phyloP scores from a whole-genome alignment of 2,113 vertebrate genomes.

The Montifringilla adamsi region DNA sequence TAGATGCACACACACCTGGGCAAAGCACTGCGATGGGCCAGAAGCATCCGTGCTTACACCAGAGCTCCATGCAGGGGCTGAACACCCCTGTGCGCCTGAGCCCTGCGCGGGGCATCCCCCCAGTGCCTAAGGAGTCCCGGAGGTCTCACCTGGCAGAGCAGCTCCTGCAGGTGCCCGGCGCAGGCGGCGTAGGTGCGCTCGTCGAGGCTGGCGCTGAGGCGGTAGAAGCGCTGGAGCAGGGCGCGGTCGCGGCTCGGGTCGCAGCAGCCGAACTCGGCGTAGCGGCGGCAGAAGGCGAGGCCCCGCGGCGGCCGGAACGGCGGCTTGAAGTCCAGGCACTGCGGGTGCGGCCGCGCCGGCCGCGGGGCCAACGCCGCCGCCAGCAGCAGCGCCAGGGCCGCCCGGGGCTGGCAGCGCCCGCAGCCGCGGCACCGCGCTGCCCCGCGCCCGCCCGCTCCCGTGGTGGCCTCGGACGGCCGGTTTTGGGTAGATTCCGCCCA shows the following conservation, averaged over 20 bases:
- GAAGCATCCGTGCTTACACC: background rate
- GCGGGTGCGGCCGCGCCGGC: slow-evolving; percentile 79
- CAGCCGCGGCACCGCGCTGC: background rate
- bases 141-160: slow-evolving; percentile 89
- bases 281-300: slow-evolving; percentile 86
- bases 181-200: slow-evolving; percentile 74
- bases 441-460: fast-evolving
- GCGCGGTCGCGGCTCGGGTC: slow-evolving; percentile 77
- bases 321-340: slow-evolving; percentile 94
- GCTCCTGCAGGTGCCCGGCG: slow-evolving; percentile 83
- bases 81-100: fast-evolving
- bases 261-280: slow-evolving; percentile 91
- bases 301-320: slow-evolving; percentile 84
- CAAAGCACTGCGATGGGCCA: fast-evolving
- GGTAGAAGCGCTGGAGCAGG: slow-evolving; percentile 80
- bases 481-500: fast-evolving
- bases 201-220: slow-evolving; percentile 76
- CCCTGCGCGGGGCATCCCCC: background rate
- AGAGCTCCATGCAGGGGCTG: background rate
- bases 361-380: slow-evolving; percentile 6
- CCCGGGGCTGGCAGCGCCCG: background rate
- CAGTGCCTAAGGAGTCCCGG: fast-evolving
- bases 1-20: background rate
- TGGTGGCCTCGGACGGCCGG: fast-evolving
- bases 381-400: slow-evolving; percentile 10